These are phyloP conservation scores for Coboldia fuscipes DNA, from an alignment of 1,140 invertebrate species.

Conservation along the genomic window DNA sequence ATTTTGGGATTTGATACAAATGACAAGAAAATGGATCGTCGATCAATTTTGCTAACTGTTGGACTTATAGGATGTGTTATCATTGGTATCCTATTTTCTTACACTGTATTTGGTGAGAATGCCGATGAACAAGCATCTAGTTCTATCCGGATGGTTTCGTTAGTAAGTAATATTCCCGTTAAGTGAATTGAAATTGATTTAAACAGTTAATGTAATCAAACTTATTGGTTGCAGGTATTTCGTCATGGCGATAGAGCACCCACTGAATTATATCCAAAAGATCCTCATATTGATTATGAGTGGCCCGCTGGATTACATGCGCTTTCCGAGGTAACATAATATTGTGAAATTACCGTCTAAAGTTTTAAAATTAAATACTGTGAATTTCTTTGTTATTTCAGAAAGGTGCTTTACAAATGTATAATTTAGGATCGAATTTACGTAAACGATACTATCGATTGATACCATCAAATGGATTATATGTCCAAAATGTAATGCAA, in stretches of 20 bases:
- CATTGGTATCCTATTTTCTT: too few relatives aligned
- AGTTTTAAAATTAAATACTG: not conserved
- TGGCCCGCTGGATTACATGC: slow-evolving; percentile 42
- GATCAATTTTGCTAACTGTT: too few relatives aligned
- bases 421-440: slow-evolving; percentile 50
- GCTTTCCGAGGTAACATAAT: slow-evolving; percentile 26
- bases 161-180: slow-evolving; percentile 10
- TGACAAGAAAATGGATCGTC: too few relatives aligned
- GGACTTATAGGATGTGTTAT: too few relatives aligned
- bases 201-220: not conserved
- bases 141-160: slow-evolving; percentile 18
- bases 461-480: slow-evolving; percentile 32
- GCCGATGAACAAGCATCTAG: slow-evolving; percentile 17
- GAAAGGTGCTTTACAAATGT: slow-evolving; percentile 57
- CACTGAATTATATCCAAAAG: slow-evolving; percentile 36
- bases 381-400: slow-evolving; percentile 17
- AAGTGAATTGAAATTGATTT: not conserved
- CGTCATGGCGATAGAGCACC: slow-evolving; percentile 55
- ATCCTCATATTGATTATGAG: slow-evolving; percentile 33
- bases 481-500: slow-evolving; percentile 36
- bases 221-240: slow-evolving; percentile 26
- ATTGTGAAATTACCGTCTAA: not conserved
- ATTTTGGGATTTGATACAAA: too few relatives aligned
- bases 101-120: slow-evolving; percentile 19
- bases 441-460: slow-evolving; percentile 42